phyloP scores from a whole-genome alignment of 2,113 vertebrate genomes.

The Pogonocichla stellata region DNA sequence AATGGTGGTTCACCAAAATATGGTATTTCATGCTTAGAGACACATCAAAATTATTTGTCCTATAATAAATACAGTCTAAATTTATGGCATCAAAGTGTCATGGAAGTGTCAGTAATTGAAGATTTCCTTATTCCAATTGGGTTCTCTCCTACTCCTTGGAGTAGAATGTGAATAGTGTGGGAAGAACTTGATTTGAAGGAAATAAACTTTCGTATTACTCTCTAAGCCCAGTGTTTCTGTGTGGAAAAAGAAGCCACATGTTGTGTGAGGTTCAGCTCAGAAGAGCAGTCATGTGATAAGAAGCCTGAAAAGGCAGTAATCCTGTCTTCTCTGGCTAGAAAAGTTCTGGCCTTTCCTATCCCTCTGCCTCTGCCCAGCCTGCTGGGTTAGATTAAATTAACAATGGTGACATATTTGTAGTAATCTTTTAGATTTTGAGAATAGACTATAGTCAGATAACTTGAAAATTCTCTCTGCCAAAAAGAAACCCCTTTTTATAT shows the following conservation, averaged over 20 bases:
- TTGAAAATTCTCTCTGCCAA: not conserved
- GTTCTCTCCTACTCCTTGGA: not conserved
- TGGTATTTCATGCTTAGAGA: not conserved
- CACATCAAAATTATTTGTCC: not conserved
- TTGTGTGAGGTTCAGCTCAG: not conserved
- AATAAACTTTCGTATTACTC: not conserved
- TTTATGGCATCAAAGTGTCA: not conserved
- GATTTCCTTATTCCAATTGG: not conserved
- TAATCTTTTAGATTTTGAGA: not conserved
- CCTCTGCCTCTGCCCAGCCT: accelerated
- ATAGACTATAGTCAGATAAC: not conserved
- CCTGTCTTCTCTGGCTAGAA: not conserved
- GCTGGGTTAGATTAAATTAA: not conserved
- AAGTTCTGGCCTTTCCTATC: not conserved
- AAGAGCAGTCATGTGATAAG: not conserved
- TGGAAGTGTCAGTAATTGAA: not conserved
- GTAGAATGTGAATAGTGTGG: not conserved
- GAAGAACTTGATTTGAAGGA: not conserved
- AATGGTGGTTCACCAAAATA: not conserved
- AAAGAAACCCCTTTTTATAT: not conserved
- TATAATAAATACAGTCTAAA: not conserved
- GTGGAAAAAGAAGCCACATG: not conserved
- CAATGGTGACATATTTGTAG: not conserved
- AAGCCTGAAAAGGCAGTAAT: not conserved
- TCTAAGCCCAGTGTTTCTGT: not conserved